phyloP scores from a whole-genome alignment of 2,888 invertebrate species.

The Archips crataeganus region DNA sequence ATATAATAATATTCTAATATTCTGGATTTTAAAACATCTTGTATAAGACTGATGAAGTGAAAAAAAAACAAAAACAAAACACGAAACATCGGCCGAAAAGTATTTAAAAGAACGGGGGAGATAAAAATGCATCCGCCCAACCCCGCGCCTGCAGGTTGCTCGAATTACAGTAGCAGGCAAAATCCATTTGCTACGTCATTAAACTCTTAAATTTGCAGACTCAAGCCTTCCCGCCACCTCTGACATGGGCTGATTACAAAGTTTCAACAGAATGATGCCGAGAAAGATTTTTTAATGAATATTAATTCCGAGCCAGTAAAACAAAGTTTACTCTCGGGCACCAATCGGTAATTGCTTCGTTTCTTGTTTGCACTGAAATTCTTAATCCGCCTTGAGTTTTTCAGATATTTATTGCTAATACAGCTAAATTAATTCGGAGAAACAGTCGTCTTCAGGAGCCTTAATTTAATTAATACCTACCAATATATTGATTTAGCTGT shows the following conservation, averaged over 20 bases:
- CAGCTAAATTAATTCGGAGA: slow-evolving; percentile 27
- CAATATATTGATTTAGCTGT: slow-evolving; percentile 49
- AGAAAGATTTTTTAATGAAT: slow-evolving; percentile 84
- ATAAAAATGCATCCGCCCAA: slow-evolving; percentile 51
- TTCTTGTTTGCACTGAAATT: slow-evolving; percentile 70
- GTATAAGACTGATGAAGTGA: neutral
- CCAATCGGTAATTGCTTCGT: slow-evolving; percentile 79
- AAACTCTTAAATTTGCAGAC: slow-evolving; percentile 77
- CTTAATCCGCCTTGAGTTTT: slow-evolving; percentile 66
- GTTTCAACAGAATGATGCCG: slow-evolving; percentile 79
- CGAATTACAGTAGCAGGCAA: slow-evolving; percentile 67
- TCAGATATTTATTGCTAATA: slow-evolving; percentile 50
- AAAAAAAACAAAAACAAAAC: slow-evolving; percentile 23
- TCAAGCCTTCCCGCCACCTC: slow-evolving; percentile 51
- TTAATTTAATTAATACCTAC: slow-evolving; percentile 17
- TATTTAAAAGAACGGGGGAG: slow-evolving; percentile 52
- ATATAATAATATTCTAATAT: too few species aligned
- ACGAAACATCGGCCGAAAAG: slow-evolving; percentile 46
- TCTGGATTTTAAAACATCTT: neutral
- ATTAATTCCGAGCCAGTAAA: slow-evolving; percentile 81
- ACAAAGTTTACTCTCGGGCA: slow-evolving; percentile 78
- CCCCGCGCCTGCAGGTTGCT: slow-evolving; percentile 58
- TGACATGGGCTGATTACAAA: slow-evolving; percentile 79
- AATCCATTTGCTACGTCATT: slow-evolving; percentile 71
- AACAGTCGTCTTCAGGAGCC: slow-evolving; percentile 24